phyloP scores from a whole-genome alignment of 2,888 invertebrate species.

The Hypomecis atomaria region DNA sequence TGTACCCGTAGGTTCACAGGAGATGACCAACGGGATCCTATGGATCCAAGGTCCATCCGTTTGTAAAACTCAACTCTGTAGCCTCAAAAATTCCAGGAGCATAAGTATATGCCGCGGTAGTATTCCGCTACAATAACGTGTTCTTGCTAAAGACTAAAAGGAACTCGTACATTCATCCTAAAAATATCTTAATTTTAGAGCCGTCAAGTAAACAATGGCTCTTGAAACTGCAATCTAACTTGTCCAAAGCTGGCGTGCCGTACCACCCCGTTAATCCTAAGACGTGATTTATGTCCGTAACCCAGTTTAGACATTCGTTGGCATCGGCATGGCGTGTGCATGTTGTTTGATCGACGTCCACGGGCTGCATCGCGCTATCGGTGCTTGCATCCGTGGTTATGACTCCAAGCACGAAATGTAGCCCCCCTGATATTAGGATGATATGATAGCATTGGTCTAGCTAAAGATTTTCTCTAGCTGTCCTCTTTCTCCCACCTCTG shows the following conservation, averaged over 20 bases:
- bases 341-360: slow-evolving; percentile 31
- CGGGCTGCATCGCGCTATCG: slow-evolving; percentile 23
- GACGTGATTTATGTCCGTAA: slow-evolving; percentile 30
- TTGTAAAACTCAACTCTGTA: no score
- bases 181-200: background rate
- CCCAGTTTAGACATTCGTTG: slow-evolving; percentile 28
- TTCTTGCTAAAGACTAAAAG: no score
- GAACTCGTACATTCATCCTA: no score
- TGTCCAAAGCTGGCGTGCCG: slow-evolving; percentile 9
- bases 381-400: slow-evolving; percentile 32
- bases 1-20: no score
- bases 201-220: background rate
- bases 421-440: slow-evolving; percentile 14
- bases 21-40: no score
- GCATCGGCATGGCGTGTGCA: slow-evolving; percentile 32
- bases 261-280: slow-evolving; percentile 7
- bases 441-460: no score
- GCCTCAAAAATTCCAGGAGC: no score
- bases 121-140: no score
- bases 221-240: slow-evolving; percentile 1
- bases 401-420: slow-evolving; percentile 25
- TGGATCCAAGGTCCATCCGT: no score
- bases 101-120: no score
- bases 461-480: no score
- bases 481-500: no score